These are phyloP conservation scores for Embiotoca jacksoni DNA, from an alignment of 2,113 vertebrate genomes.

Conservation along the genomic window DNA sequence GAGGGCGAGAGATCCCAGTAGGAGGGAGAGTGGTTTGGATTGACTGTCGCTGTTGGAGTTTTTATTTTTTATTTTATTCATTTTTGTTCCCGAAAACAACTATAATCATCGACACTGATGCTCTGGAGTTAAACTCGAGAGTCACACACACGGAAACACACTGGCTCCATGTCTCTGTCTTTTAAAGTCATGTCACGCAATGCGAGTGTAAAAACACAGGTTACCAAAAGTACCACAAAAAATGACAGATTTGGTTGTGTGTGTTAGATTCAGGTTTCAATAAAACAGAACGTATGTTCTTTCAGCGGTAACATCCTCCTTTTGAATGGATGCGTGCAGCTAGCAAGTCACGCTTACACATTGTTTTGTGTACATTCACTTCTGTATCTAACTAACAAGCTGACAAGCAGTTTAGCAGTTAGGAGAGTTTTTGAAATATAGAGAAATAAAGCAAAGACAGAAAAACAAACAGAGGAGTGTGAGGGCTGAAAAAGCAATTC, in stretches of 20 bases:
- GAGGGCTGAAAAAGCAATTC: slow-evolving; percentile 67
- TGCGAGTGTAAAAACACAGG: slow-evolving; percentile 11
- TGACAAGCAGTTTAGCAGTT: slow-evolving; percentile 66
- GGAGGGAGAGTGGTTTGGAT: slow-evolving; percentile 77
- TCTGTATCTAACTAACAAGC: slow-evolving; percentile 40
- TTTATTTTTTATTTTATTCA: slow-evolving; percentile 71
- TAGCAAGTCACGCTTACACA: slow-evolving; percentile 1
- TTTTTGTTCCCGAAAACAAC: slow-evolving; percentile 76
- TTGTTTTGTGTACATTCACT: slow-evolving; percentile 7
- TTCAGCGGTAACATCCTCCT: neutral
- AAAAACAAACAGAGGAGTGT: slow-evolving; percentile 45
- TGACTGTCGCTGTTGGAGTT: slow-evolving; percentile 75
- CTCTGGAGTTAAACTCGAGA: slow-evolving; percentile 34
- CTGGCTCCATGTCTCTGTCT: slow-evolving; percentile 7
- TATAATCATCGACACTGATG: slow-evolving; percentile 79
- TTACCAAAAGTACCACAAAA: neutral
- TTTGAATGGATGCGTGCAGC: slow-evolving; percentile 12
- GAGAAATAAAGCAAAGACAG: slow-evolving; percentile 43
- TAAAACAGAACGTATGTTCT: neutral
- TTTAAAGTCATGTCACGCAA: slow-evolving; percentile 7
- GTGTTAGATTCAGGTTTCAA: neutral
- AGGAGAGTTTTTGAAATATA: slow-evolving; percentile 33
- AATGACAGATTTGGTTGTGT: neutral
- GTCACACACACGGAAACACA: slow-evolving; percentile 34
- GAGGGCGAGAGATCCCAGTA: slow-evolving; percentile 60